These are phyloP conservation scores for Cheirogaleus medius DNA, from an alignment of 2,113 vertebrate species.

Conservation along the genomic window DNA sequence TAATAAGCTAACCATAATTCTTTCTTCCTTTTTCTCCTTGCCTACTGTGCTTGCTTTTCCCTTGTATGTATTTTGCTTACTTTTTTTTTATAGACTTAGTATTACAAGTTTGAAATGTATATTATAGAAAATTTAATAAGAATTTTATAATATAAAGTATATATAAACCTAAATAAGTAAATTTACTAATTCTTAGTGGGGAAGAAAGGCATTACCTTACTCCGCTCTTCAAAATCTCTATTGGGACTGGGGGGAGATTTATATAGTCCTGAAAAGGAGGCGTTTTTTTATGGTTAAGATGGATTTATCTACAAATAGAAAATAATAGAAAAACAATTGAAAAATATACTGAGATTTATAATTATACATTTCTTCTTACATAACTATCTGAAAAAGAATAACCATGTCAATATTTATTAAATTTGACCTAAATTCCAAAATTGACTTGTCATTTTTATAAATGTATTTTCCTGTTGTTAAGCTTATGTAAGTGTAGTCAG, in stretches of 20 bases:
- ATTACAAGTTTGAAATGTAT: conserved; percentile 77
- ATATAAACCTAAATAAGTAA: conserved; percentile 29
- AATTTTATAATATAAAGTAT: conserved; percentile 16
- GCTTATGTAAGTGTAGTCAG: background rate
- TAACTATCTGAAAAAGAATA: background rate
- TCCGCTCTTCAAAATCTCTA: background rate
- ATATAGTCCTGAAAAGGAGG: conserved; percentile 54
- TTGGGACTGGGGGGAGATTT: background rate
- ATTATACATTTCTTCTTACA: background rate
- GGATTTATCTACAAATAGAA: background rate
- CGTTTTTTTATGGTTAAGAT: conserved; percentile 16
- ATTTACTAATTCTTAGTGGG: conserved; percentile 18
- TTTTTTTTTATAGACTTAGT: conserved; percentile 79
- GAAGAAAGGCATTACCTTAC: background rate
- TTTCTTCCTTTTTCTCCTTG: conserved; percentile 86
- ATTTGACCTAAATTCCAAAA: conserved; percentile 36
- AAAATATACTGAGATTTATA: background rate
- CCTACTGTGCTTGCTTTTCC: conserved; percentile 87
- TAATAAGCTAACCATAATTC: conserved; percentile 82
- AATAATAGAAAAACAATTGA: background rate
- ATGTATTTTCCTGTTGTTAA: conserved; percentile 17
- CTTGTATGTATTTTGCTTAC: conserved; percentile 86
- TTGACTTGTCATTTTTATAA: conserved; percentile 37
- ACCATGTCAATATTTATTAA: background rate
- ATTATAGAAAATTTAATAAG: conserved; percentile 73